These are phyloP conservation scores for Mythimna loreyi DNA, from an alignment of 2,888 invertebrate species.

Conservation along the genomic window DNA sequence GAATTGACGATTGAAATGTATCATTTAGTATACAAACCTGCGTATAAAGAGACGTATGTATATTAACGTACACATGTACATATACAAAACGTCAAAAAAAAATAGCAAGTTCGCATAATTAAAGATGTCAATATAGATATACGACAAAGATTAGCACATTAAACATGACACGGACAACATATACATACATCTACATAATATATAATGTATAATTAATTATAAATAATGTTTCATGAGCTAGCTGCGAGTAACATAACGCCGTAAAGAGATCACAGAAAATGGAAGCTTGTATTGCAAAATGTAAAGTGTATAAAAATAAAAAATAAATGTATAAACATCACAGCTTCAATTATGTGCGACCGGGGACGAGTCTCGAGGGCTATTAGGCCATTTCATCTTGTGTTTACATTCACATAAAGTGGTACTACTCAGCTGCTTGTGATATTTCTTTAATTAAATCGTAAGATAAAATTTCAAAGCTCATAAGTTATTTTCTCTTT, in stretches of 20 bases:
- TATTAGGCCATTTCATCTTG: neutral
- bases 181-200: constrained; percentile 47
- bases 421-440: neutral
- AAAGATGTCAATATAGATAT: constrained; percentile 22
- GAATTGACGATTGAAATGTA: constrained; percentile 55
- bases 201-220: constrained; percentile 33
- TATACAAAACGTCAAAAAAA: neutral
- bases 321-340: constrained; percentile 72
- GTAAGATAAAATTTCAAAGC: too few relatives aligned
- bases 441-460: too few relatives aligned
- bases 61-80: neutral
- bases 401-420: too few relatives aligned
- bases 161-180: constrained; percentile 46
- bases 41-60: neutral
- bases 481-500: too few relatives aligned
- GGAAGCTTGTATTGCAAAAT: constrained; percentile 79
- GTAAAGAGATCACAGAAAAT: constrained; percentile 83
- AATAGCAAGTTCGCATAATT: constrained; percentile 19
- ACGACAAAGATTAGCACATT: constrained; percentile 41
- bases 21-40: constrained; percentile 36
- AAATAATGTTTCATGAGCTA: constrained; percentile 50
- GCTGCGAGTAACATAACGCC: constrained; percentile 57
- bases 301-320: constrained; percentile 69
- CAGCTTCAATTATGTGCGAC: constrained; percentile 65
- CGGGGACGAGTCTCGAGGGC: neutral